phyloP scores from a whole-genome alignment of 1,140 invertebrate species.

The Drosophila pallidifrons region DNA sequence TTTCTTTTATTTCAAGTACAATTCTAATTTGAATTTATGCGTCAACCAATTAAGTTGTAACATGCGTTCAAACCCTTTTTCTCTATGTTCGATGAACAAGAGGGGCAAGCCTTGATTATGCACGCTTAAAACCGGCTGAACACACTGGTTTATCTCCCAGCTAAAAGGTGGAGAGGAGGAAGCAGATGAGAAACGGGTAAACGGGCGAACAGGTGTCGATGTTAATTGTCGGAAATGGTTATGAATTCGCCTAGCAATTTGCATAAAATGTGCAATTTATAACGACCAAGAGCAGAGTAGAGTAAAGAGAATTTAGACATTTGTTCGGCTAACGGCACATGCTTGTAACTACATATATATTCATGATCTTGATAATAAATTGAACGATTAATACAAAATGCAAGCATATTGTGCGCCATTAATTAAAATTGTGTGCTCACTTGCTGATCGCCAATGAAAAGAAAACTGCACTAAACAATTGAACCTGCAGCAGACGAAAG shows the following conservation, averaged over 20 bases:
- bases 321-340: conserved; percentile 30
- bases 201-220: conserved; percentile 42
- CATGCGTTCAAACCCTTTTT: conserved; percentile 12
- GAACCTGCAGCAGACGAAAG: conserved; percentile 7
- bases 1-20: neutral
- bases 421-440: conserved; percentile 33
- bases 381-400: conserved; percentile 12
- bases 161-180: neutral
- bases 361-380: conserved; percentile 10
- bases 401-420: conserved; percentile 20
- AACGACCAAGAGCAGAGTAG: conserved; percentile 5
- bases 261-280: conserved; percentile 47
- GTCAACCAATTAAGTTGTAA: conserved; percentile 26
- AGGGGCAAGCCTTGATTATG: conserved; percentile 16
- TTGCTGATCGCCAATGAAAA: neutral
- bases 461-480: conserved; percentile 18
- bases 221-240: conserved; percentile 41
- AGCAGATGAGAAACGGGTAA: conserved; percentile 2
- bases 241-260: conserved; percentile 37
- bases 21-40: conserved; percentile 8
- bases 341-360: neutral
- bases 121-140: conserved; percentile 17
- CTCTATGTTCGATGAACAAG: neutral
- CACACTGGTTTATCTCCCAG: conserved; percentile 7
- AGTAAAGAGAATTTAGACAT: conserved; percentile 23